Evolutionary conservation across 1,140 invertebrate species (phyloP).

Genomic region (Drosophila bifasciata): DNA sequence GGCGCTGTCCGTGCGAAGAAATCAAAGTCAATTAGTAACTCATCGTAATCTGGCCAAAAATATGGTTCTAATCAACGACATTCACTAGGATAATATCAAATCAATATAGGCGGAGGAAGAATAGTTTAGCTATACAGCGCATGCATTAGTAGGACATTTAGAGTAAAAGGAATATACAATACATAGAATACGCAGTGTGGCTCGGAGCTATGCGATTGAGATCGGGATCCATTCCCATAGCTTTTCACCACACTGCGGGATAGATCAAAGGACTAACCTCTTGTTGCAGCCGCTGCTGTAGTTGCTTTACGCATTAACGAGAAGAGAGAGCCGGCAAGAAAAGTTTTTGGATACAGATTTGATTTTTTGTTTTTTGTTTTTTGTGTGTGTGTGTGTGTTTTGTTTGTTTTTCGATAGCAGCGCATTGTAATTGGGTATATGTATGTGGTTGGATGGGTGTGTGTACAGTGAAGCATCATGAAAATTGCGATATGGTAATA

Average conservation of each 20-base stretch:
- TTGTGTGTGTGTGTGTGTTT: constrained; percentile 8
- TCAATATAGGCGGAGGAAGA: neutral
- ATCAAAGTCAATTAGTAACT: constrained; percentile 15
- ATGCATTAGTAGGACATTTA: constrained; percentile 49
- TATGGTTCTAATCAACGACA: constrained; percentile 25
- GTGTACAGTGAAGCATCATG: constrained; percentile 69
- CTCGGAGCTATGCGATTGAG: constrained; percentile 5
- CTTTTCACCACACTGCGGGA: constrained; percentile 22
- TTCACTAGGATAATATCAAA: constrained; percentile 34
- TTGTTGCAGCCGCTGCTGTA: constrained; percentile 78
- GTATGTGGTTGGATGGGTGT: constrained; percentile 39
- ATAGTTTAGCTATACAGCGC: constrained; percentile 34
- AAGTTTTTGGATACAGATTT: constrained; percentile 68
- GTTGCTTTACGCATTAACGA: constrained; percentile 74
- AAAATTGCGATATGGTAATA: constrained; percentile 41
- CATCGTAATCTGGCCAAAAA: neutral
- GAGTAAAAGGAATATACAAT: constrained; percentile 32
- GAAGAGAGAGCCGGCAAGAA: constrained; percentile 77
- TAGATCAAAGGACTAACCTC: constrained; percentile 71
- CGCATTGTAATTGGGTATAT: constrained; percentile 45
- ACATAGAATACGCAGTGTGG: constrained; percentile 33
- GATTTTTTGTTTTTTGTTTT: constrained; percentile 43
- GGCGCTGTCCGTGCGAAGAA: constrained; percentile 85
- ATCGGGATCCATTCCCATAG: neutral
- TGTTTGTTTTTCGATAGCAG: constrained; percentile 43